phyloP scores from a whole-genome alignment of 1,140 invertebrate species.

The Drosophila sucinea region DNA sequence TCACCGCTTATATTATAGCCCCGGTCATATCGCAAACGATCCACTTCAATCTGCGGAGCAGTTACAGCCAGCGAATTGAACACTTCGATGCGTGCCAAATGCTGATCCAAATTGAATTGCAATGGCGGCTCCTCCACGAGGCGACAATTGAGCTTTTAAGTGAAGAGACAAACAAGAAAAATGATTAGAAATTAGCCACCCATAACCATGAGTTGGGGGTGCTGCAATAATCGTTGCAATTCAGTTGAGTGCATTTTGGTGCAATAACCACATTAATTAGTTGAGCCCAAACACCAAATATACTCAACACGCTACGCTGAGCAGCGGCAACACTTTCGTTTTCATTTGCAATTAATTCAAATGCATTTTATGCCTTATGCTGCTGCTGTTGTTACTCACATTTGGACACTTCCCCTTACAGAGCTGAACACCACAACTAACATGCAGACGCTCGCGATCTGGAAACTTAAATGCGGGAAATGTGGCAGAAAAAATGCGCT shows the following conservation, averaged over 20 bases:
- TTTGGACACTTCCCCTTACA: constrained; percentile 87
- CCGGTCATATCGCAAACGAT: constrained; percentile 82
- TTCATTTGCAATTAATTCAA: constrained; percentile 76
- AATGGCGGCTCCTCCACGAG: constrained; percentile 51
- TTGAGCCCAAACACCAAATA: constrained; percentile 37
- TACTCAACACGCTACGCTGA: constrained; percentile 57
- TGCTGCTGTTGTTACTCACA: constrained; percentile 76
- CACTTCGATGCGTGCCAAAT: constrained; percentile 88
- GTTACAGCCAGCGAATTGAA: constrained; percentile 91
- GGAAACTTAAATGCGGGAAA: constrained; percentile 92
- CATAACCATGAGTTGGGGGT: constrained; percentile 16
- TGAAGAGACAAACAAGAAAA: constrained; percentile 16
- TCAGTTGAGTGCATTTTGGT: constrained; percentile 75
- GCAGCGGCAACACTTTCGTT: constrained; percentile 71
- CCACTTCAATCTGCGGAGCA: constrained; percentile 89
- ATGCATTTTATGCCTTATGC: constrained; percentile 35
- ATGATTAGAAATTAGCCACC: constrained; percentile 35
- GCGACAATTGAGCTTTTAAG: constrained; percentile 82
- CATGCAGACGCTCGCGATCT: constrained; percentile 88
- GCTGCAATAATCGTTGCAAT: constrained; percentile 36
- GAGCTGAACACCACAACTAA: constrained; percentile 87
- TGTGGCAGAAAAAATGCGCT: constrained; percentile 84
- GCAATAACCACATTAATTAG: constrained; percentile 82
- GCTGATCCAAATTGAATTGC: constrained; percentile 64
- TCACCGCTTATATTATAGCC: constrained; percentile 81